Evolutionary conservation across 1,140 invertebrate species (phyloP).

Genomic region (Anastatus disparis): DNA sequence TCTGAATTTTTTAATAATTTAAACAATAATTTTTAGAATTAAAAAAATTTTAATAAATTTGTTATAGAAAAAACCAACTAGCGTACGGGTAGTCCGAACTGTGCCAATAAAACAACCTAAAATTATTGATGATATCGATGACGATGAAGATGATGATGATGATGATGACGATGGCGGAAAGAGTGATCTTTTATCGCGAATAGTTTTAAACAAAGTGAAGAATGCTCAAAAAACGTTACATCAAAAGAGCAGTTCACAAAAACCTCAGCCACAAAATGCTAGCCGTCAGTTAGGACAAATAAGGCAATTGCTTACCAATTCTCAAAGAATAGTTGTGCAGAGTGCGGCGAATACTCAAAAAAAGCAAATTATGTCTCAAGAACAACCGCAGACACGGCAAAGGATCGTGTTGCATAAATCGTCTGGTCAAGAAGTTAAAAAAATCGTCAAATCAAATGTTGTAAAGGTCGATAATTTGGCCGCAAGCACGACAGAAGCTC

Average conservation of each 20-base stretch:
- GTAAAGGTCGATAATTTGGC: conserved; percentile 69
- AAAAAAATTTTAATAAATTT: conserved; percentile 7
- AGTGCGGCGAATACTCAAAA: not conserved
- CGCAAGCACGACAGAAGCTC: conserved; percentile 65
- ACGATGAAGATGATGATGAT: not conserved
- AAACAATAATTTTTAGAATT: not conserved
- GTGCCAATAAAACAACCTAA: conserved; percentile 50
- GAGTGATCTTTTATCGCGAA: conserved; percentile 23
- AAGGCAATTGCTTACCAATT: conserved; percentile 31
- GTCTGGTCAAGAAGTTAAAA: conserved; percentile 40
- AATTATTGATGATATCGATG: not conserved
- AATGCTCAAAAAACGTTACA: not conserved
- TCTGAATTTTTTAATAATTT: not conserved
- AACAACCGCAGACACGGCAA: conserved; percentile 50
- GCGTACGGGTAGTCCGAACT: conserved; percentile 54
- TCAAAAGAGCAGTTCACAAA: conserved; percentile 16
- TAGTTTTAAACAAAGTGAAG: conserved; percentile 15
- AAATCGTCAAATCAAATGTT: conserved; percentile 59
- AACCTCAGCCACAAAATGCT: not conserved
- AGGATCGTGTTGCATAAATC: conserved; percentile 62
- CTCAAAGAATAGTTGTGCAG: conserved; percentile 26
- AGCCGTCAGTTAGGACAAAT: conserved; percentile 34
- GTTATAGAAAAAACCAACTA: conserved; percentile 47
- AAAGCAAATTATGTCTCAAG: conserved; percentile 26
- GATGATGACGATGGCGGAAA: conserved; percentile 33